A percentile compares a stretch with the other conserved stretches of the same genome.
These are phyloP conservation scores for Paramormyrops hopkinsi DNA, from an alignment of 2,797 vertebrate genomes.

Conservation along the genomic window DNA sequence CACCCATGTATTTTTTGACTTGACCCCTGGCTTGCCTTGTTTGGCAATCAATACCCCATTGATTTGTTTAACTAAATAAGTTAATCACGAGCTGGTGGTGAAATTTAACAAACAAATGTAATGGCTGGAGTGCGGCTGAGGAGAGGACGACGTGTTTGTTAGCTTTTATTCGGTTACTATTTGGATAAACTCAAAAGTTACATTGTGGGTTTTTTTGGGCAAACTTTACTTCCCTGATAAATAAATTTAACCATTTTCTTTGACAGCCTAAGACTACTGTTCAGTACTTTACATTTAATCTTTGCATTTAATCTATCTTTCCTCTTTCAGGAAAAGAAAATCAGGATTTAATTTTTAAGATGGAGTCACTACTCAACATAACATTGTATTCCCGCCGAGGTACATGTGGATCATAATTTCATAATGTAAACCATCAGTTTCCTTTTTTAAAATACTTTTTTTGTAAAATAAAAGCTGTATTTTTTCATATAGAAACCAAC, in stretches of 20 bases:
- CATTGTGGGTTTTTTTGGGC: neutral
- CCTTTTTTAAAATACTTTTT: conserved; percentile 62
- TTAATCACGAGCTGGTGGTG: neutral
- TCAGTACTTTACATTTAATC: neutral
- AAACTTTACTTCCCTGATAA: neutral
- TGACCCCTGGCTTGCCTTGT: neutral
- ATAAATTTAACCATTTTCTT: neutral
- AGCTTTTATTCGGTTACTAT: neutral
- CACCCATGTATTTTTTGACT: neutral
- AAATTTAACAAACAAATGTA: neutral
- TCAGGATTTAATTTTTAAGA: conserved; percentile 75
- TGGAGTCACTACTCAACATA: conserved; percentile 34
- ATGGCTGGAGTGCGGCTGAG: neutral
- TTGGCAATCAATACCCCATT: neutral
- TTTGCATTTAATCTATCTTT: conserved; percentile 20
- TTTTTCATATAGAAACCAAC: conserved; percentile 83
- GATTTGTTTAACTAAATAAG: neutral
- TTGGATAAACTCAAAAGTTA: neutral
- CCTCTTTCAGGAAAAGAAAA: conserved; percentile 79
- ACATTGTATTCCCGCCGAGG: conserved; percentile 26
- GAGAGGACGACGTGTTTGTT: neutral
- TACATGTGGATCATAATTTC: conserved; percentile 47
- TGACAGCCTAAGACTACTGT: neutral
- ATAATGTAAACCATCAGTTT: conserved; percentile 49
- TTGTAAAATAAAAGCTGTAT: conserved; percentile 86